Percentiles rank a stretch among this genome's conserved stretches.
Conservation (phyloP, 2,797 vertebrate genomes). For the Ptychobarbus kaznakovi region DNA sequence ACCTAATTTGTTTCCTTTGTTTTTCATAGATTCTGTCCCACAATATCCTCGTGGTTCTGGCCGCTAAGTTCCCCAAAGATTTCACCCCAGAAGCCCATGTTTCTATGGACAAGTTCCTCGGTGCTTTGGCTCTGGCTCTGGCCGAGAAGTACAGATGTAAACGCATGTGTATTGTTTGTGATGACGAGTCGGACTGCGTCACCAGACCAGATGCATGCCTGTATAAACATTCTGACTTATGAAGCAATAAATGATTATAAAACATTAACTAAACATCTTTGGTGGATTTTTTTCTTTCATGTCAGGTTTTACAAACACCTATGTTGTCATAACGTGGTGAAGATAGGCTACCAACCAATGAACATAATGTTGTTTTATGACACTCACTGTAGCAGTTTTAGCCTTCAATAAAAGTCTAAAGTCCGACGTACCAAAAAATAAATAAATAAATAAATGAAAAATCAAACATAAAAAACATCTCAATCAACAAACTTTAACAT, state of each 20-base stretch:
- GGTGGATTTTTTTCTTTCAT: background rate
- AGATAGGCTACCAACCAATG: background rate
- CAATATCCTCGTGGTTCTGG: slow-evolving; percentile 80
- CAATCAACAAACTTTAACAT: background rate
- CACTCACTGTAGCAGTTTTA: too few species aligned
- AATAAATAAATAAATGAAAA: too few species aligned
- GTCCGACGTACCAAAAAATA: background rate
- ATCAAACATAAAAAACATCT: background rate
- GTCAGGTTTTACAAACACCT: background rate
- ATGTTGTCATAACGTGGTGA: too few species aligned
- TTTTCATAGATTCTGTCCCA: slow-evolving; percentile 80
- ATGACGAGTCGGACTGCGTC: background rate
- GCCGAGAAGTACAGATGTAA: slow-evolving; percentile 86
- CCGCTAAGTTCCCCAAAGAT: slow-evolving; percentile 62
- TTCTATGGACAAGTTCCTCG: slow-evolving; percentile 86
- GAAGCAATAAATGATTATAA: background rate
- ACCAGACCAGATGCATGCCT: background rate
- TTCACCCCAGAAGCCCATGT: slow-evolving; percentile 80
- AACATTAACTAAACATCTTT: background rate
- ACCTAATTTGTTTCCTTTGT: background rate
- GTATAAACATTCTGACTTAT: background rate
- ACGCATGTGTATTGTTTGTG: background rate
- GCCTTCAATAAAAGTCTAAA: background rate
- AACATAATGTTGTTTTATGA: background rate
- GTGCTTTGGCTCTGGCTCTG: slow-evolving; percentile 70